phyloP scores from a whole-genome alignment of 2,888 invertebrate genomes.

The Liposcelis brunnea region DNA sequence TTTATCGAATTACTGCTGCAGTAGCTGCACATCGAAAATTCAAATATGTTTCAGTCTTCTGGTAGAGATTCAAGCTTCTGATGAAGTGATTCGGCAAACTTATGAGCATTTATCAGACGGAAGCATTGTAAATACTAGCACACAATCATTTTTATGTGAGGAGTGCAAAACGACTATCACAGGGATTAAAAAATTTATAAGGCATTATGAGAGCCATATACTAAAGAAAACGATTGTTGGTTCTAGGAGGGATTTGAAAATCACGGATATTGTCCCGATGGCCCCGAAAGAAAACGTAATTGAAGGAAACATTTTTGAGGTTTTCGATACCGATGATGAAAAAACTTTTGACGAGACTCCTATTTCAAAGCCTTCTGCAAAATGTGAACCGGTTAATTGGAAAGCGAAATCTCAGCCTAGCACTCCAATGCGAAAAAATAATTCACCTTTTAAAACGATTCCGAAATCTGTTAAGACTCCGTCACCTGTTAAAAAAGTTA shows the following conservation, averaged over 20 bases:
- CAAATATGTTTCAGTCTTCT: constrained; percentile 5
- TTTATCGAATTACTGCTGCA: background rate
- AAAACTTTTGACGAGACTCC: no score
- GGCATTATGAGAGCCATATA: constrained; percentile 4
- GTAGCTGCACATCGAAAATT: background rate
- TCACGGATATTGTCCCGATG: no score
- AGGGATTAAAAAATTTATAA: constrained; percentile 3
- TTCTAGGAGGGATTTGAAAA: background rate
- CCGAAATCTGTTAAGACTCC: no score
- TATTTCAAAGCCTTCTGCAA: no score
- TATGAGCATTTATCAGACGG: background rate
- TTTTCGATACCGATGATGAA: no score
- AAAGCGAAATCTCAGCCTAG: no score
- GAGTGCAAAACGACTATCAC: background rate
- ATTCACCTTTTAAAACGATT: no score
- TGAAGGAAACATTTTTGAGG: no score
- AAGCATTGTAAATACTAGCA: background rate
- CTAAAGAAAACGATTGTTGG: background rate
- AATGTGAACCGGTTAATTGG: no score
- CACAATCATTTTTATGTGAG: background rate
- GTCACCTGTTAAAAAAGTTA: no score
- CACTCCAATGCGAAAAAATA: no score
- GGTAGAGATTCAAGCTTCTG: constrained; percentile 5
- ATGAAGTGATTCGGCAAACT: background rate
- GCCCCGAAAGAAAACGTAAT: no score